A percentile compares a stretch with the other conserved stretches of the same genome.
Conservation (phyloP, 2,113 vertebrate species). For the Elanoides forficatus region DNA sequence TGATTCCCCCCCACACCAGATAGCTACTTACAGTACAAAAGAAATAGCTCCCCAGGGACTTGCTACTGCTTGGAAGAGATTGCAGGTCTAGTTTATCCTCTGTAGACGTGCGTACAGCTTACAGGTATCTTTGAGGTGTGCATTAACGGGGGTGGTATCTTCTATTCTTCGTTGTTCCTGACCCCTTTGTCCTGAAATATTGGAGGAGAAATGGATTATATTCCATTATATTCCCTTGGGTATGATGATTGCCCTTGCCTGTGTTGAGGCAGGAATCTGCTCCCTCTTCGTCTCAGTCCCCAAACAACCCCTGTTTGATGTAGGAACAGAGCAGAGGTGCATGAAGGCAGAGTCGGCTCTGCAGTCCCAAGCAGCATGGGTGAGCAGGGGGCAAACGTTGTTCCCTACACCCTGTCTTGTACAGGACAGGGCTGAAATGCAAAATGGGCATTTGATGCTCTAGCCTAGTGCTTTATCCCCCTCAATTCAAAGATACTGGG, state of each 20-base stretch:
- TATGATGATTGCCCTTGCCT: neutral
- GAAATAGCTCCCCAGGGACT: neutral
- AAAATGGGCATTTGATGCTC: neutral
- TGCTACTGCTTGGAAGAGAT: neutral
- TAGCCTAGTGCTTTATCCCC: neutral
- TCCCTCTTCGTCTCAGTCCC: neutral
- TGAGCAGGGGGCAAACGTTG: neutral
- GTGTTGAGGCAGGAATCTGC: neutral
- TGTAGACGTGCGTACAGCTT: neutral
- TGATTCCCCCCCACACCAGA: neutral
- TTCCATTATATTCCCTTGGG: neutral
- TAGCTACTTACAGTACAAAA: slow-evolving; percentile 33
- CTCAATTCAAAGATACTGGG: neutral
- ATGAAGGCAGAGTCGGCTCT: accelerated
- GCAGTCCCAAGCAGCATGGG: neutral
- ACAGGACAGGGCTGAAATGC: neutral
- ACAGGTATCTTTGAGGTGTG: neutral
- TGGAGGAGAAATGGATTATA: neutral
- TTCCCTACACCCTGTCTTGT: neutral
- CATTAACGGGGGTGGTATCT: neutral
- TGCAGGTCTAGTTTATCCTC: neutral
- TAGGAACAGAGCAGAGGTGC: neutral
- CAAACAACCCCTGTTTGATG: neutral
- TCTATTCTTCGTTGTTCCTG: neutral
- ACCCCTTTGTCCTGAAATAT: neutral